Evolutionary conservation across 2,797 vertebrate species (phyloP), one percentile per base, ranked within the genome.

Genomic region (Mionectes olivaceus): DNA sequence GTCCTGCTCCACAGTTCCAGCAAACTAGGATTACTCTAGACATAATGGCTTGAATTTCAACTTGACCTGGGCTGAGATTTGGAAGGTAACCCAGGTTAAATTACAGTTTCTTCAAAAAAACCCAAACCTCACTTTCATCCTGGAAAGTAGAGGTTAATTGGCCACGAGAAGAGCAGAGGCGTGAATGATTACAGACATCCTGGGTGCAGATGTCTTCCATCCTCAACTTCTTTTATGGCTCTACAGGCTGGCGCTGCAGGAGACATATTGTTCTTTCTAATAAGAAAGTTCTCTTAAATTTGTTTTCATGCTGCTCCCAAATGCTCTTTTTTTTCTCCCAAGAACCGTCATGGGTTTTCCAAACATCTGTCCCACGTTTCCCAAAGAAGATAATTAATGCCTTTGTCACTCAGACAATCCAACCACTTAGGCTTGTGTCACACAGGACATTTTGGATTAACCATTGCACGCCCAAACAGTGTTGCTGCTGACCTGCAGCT

Each of bases 341-440:
- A 83, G 92, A 93, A 60, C 76, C 28, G 27, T 96, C 52, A 33
- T 79, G 56, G 32, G 22, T 91, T 96, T 91, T 96, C 64, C 87
- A 82, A 97, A 95, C 95, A 96, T 96, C 96, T 97, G 94, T 95
- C 95, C 95, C 73, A 30, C 70, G 39, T 96, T 96, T 95, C 83
- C 85, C 90, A 91, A 89, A 87, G 86, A 97, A 95, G 69, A 88
- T 97, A 96, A 97, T 97, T 93, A 97, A 95, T 95, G 89, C 78
- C 37, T 57, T 95, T 97, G 91, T 95, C 94, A 87, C 68, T 96
- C 87, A 83, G 88, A 76, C 75, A 93, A 33, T 63, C 80, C 83
- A 95, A 30, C 65, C 67, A 65, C 92, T 96, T 95, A 2, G 25
- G 76, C 43, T 80, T 82, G 74, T 81, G 71, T 87, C 94, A 95